Base-by-base conservation (phyloP, 2,888 invertebrate genomes). In the Coenonympha glycerion region DNA sequence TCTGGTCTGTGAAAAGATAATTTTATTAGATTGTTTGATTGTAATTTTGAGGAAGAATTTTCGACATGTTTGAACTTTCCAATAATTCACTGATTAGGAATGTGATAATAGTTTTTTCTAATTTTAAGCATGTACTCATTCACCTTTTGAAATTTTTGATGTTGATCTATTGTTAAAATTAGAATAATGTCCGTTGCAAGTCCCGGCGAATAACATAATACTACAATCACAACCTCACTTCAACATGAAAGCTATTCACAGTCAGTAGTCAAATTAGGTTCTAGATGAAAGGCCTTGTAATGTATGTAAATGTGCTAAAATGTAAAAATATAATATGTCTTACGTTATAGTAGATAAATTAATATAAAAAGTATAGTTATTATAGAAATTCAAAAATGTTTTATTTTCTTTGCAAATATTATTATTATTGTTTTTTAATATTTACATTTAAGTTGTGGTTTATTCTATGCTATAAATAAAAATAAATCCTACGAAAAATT, bases 301-400 rank as follows among this genome's bases (percentile, higher is more conserved):
- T 79, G 71, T 82, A 79, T 84, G 80, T 84, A 85, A 82, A 84
- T 71, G 64, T 79, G 78, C 72, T 70, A 73, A 73, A 62, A 66
- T 82, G 79, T 83, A 80, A 73, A 79, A 79, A 76, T 15, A 33
- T 31, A 64, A 69, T 73, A 67, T 64, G 63, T 73, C 68, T 63
- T 71, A 75, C 57, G 62, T 69, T 66, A 19, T 19, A 69, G 66
- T 78, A 79, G 71, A 73, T 72, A 60, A 57, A 59, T 58, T 56
- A 60, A 62, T 60, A 64, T 60, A 64, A 65, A 66, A 61, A 26
- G 22, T 68, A 39, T 37, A 13, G 15, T 31, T 11, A 31, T 31
- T 33, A 39, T 69, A 73, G 64, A 78, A 76, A 76, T 79, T 80
- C 68, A 64, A 76, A 78, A 74, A 72, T 71, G 76, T 69, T 69